Evolutionary conservation across 1,140 invertebrate species (phyloP).

Genomic region (Battus philenor): DNA sequence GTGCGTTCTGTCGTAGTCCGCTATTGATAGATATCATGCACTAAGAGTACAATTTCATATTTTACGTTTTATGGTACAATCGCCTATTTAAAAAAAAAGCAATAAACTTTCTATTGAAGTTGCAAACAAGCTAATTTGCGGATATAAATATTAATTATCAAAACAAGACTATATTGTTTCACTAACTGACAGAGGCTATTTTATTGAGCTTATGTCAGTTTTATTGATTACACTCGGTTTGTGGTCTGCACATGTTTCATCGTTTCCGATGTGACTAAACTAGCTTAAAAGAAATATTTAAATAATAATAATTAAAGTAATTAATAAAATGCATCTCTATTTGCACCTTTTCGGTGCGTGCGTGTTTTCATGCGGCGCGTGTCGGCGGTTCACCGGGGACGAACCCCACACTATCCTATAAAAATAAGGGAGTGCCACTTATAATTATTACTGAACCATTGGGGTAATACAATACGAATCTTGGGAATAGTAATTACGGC

Average conservation of each 20-base stretch:
- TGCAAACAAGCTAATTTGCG: not conserved
- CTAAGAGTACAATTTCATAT: not conserved
- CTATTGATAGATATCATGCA: not conserved
- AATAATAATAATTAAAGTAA: too few relatives aligned
- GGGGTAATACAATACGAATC: conserved; percentile 20
- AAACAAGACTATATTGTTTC: too few relatives aligned
- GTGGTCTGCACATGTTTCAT: too few relatives aligned
- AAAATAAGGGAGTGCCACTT: conserved; percentile 37
- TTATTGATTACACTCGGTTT: too few relatives aligned
- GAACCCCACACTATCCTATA: conserved; percentile 26
- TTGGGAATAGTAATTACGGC: not conserved
- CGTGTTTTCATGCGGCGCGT: not conserved
- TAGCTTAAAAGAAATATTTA: too few relatives aligned
- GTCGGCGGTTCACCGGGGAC: conserved; percentile 17
- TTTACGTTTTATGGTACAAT: not conserved
- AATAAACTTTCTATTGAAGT: not conserved
- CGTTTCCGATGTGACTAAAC: too few relatives aligned
- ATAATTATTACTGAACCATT: conserved; percentile 38
- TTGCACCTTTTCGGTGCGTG: conserved; percentile 24
- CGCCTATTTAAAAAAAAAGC: not conserved
- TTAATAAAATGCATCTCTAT: conserved; percentile 11
- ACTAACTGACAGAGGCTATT: too few relatives aligned
- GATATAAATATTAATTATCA: not conserved
- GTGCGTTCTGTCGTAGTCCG: not conserved
- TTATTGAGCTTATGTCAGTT: too few relatives aligned